phyloP scores from a whole-genome alignment of 2,888 invertebrate species.

The Myopa testacea region DNA sequence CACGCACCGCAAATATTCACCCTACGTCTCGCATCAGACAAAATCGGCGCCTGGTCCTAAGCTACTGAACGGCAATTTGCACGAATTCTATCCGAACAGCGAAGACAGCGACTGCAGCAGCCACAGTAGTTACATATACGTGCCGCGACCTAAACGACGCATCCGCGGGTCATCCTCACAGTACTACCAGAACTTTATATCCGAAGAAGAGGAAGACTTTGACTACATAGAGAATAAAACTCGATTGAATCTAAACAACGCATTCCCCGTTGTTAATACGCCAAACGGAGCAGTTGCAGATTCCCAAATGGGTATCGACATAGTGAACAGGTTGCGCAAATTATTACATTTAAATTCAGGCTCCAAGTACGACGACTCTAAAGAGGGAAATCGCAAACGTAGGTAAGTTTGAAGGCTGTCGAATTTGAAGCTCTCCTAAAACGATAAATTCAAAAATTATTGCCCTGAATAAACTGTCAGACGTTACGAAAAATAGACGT shows the following conservation, averaged over 20 bases:
- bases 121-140: slow-evolving; percentile 38
- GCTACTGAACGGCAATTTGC: slow-evolving; percentile 43
- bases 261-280: slow-evolving; percentile 13
- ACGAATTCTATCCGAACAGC: slow-evolving; percentile 18
- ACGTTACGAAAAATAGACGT: background rate
- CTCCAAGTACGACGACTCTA: slow-evolving; percentile 49
- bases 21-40: background rate
- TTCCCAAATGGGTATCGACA: slow-evolving; percentile 63
- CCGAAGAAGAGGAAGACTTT: slow-evolving; percentile 27
- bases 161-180: background rate
- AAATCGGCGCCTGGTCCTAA: slow-evolving; percentile 5
- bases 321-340: slow-evolving; percentile 51
- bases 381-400: slow-evolving; percentile 51
- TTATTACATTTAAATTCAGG: slow-evolving; percentile 45
- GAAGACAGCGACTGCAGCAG: slow-evolving; percentile 40
- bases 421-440: too few species aligned
- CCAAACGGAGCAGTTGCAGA: slow-evolving; percentile 22
- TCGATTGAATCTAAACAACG: slow-evolving; percentile 20
- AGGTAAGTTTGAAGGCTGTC: slow-evolving; percentile 46
- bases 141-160: slow-evolving; percentile 21
- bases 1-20: background rate
- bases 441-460: background rate
- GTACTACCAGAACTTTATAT: background rate
- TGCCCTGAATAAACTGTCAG: background rate
- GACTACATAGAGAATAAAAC: slow-evolving; percentile 10